phyloP scores from a whole-genome alignment of 1,140 invertebrate genomes.

The Heliconius eleuchia region DNA sequence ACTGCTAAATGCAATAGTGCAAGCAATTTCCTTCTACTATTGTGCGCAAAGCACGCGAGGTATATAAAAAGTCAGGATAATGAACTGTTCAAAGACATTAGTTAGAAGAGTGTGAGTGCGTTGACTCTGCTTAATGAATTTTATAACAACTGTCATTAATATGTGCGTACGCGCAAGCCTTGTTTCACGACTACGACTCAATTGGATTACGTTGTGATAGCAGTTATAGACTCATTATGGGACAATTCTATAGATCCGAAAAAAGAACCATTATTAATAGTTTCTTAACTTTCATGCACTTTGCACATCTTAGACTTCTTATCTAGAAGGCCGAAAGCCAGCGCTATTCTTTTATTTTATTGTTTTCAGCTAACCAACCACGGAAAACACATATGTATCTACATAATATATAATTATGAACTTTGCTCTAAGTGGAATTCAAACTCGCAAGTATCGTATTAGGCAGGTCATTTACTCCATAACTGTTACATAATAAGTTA shows the following conservation, averaged over 20 bases:
- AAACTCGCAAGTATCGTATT: background rate
- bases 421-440: no score
- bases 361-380: no score
- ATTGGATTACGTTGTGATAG: background rate
- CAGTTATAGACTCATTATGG: background rate
- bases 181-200: background rate
- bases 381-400: no score
- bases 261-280: no score
- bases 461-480: background rate
- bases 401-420: no score
- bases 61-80: conserved; percentile 8
- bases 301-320: no score
- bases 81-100: conserved; percentile 10
- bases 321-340: no score
- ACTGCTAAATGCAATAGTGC: background rate
- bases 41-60: background rate
- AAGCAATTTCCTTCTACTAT: background rate
- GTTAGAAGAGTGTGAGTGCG: background rate
- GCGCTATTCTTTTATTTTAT: no score
- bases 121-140: conserved; percentile 3
- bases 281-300: no score
- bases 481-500: background rate
- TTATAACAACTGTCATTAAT: conserved; percentile 3
- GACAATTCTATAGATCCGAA: background rate
- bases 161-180: background rate